Percentiles rank a stretch among this genome's conserved stretches.
phyloP scores from a whole-genome alignment of 2,797 vertebrate species.

The Coendou prehensilis region DNA sequence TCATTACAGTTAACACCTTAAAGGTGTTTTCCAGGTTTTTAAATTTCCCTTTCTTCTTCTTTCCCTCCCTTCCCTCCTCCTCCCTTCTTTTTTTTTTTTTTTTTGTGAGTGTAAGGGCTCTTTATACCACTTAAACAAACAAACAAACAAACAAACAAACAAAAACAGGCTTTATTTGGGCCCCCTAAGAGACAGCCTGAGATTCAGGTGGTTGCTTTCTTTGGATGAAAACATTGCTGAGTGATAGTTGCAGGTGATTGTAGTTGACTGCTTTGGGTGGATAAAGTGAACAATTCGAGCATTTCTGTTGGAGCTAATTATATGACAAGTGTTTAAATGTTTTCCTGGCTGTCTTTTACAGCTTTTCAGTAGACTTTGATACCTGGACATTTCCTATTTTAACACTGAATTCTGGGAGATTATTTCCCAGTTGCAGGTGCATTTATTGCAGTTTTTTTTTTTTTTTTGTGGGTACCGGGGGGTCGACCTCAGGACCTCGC shows the following conservation, averaged over 20 bases:
- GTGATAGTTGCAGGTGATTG: slow-evolving; percentile 72
- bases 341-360: slow-evolving; percentile 57
- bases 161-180: background rate
- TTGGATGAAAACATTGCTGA: slow-evolving; percentile 14
- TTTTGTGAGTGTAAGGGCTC: background rate
- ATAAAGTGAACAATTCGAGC: slow-evolving; percentile 55
- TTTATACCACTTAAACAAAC: background rate
- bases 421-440: slow-evolving; percentile 23
- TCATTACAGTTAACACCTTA: background rate
- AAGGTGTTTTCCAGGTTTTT: slow-evolving; percentile 52
- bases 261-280: slow-evolving; percentile 48
- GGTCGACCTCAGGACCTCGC: too few relatives aligned
- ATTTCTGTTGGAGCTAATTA: slow-evolving; percentile 20
- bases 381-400: slow-evolving; percentile 66
- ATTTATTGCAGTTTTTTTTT: slow-evolving; percentile 1
- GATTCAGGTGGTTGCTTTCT: slow-evolving; percentile 72
- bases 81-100: background rate
- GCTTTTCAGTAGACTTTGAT: slow-evolving; percentile 40
- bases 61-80: fast-evolving
- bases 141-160: too few relatives aligned
- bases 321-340: slow-evolving; percentile 40
- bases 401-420: slow-evolving; percentile 16
- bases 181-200: slow-evolving; percentile 2
- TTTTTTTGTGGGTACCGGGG: background rate
- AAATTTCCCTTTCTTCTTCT: background rate